These are phyloP conservation scores for Eupeodes corollae DNA, from an alignment of 1,140 invertebrate genomes.

Conservation along the genomic window DNA sequence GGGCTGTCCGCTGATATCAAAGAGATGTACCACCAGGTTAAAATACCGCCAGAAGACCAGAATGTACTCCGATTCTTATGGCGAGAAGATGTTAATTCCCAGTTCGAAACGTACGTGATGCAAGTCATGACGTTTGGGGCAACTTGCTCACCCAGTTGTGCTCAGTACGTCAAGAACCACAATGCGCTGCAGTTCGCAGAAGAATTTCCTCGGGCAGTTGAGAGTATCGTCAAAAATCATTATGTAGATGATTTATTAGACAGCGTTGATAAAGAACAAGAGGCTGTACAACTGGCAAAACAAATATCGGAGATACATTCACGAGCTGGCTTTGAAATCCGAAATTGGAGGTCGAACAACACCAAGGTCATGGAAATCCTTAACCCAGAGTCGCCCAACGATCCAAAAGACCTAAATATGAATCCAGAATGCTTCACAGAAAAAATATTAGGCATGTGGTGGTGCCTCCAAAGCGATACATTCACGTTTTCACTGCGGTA, in stretches of 20 bases:
- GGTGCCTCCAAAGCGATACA: not conserved
- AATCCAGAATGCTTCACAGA: no score
- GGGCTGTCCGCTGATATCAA: slow-evolving; percentile 19
- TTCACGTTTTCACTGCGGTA: not conserved
- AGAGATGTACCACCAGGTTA: slow-evolving; percentile 37
- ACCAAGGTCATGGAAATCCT: not conserved
- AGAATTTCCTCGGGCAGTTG: slow-evolving; percentile 12
- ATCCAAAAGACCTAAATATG: no score
- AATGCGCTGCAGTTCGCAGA: slow-evolving; percentile 15
- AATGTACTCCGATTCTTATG: no score
- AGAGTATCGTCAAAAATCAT: slow-evolving; percentile 19
- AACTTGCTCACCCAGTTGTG: no score
- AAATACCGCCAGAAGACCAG: no score
- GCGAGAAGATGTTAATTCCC: no score
- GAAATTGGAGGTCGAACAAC: not conserved
- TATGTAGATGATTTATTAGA: slow-evolving; percentile 36
- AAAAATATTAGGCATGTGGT: not conserved
- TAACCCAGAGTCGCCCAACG: not conserved
- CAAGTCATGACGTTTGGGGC: slow-evolving; percentile 7
- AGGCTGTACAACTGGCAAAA: slow-evolving; percentile 12
- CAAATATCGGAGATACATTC: slow-evolving; percentile 1
- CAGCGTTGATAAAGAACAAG: slow-evolving; percentile 12
- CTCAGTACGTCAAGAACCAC: slow-evolving; percentile 10
- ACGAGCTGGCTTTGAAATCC: not conserved
- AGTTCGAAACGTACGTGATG: no score